These are phyloP conservation scores for Leptopterna dolabrata DNA, from an alignment of 2,888 invertebrate genomes.

Conservation along the genomic window DNA sequence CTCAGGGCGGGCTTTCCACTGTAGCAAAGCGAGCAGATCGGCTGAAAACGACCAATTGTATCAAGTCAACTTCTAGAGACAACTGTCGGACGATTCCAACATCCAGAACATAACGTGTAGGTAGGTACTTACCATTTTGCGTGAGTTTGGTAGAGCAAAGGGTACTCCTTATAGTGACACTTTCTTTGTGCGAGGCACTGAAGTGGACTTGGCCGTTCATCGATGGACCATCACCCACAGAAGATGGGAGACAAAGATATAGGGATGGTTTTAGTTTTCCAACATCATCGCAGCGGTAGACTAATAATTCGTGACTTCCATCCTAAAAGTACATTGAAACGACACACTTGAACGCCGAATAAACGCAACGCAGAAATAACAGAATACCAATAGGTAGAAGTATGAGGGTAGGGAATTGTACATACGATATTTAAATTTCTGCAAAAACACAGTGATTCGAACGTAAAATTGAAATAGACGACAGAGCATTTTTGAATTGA, in stretches of 20 bases:
- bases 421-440: not conserved
- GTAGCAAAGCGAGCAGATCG: slow-evolving; percentile 86
- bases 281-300: slow-evolving; percentile 92
- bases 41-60: slow-evolving; percentile 69
- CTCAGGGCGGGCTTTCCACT: slow-evolving; percentile 92
- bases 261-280: slow-evolving; percentile 72
- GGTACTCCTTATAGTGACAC: slow-evolving; percentile 82
- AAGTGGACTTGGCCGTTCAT: slow-evolving; percentile 67
- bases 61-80: too few relatives aligned
- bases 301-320: slow-evolving; percentile 87
- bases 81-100: too few relatives aligned
- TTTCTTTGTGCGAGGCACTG: slow-evolving; percentile 85
- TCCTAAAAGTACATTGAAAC: slow-evolving; percentile 71
- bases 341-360: not conserved
- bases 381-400: not conserved
- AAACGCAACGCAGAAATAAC: not conserved
- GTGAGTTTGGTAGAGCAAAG: slow-evolving; percentile 97
- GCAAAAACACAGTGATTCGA: too few relatives aligned
- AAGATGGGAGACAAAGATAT: slow-evolving; percentile 69
- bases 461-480: too few relatives aligned
- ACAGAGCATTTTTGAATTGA: too few relatives aligned
- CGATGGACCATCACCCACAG: slow-evolving; percentile 70
- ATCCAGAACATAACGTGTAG: too few relatives aligned
- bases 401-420: not conserved
- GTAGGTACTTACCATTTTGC: slow-evolving; percentile 79